Conservation (phyloP, 2,888 invertebrate genomes). For the Hermodice carunculata region DNA sequence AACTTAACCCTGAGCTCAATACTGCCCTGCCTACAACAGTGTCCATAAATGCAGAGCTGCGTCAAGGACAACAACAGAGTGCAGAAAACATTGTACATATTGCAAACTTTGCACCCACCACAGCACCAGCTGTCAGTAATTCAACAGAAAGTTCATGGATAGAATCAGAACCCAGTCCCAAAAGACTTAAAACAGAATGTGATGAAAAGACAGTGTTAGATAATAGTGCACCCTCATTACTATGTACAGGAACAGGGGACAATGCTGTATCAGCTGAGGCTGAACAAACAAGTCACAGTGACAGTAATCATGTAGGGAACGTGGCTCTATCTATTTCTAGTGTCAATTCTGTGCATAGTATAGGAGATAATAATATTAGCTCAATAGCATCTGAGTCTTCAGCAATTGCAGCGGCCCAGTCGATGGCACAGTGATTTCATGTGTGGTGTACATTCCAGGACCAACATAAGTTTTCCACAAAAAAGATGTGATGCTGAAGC, state of each 20-base stretch:
- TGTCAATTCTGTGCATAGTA: not conserved
- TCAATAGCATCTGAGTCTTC: not conserved
- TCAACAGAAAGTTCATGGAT: too few relatives aligned
- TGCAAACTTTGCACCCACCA: constrained; percentile 5
- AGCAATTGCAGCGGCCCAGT: not conserved
- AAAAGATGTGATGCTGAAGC: too few relatives aligned
- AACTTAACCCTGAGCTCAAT: constrained; percentile 17
- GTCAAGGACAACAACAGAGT: constrained; percentile 11
- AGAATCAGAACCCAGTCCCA: constrained; percentile 16
- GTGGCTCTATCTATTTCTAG: not conserved
- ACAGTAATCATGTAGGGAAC: not conserved
- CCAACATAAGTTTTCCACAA: too few relatives aligned
- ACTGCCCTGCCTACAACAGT: constrained; percentile 3
- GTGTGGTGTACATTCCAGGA: too few relatives aligned
- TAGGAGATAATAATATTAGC: not conserved
- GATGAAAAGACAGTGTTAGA: not conserved
- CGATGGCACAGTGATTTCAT: not conserved
- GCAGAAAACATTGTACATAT: constrained; percentile 16
- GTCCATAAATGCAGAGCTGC: constrained; percentile 9
- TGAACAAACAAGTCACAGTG: too few relatives aligned
- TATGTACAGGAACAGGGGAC: too few relatives aligned
- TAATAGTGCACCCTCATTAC: too few relatives aligned
- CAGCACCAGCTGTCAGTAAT: not conserved
- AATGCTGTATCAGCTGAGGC: too few relatives aligned
- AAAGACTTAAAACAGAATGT: constrained; percentile 3